Evolutionary conservation across 2,797 vertebrate genomes (phyloP), one percentile per base, ranked within the genome.

Genomic region (Lithobates sylvaticus): DNA sequence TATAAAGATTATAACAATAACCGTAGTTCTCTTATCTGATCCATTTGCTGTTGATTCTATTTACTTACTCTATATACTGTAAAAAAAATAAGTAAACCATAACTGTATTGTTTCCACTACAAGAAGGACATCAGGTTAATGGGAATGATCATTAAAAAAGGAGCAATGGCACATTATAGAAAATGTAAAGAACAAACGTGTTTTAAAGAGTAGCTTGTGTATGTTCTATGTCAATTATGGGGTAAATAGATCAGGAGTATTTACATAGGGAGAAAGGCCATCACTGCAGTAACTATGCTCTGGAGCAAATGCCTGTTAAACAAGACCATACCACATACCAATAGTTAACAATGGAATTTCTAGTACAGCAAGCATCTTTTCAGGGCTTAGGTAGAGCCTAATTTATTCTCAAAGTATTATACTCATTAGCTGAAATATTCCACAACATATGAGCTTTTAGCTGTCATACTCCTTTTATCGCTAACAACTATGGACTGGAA

Each of bases 381-480:
- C 68, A 34, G 29, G 9, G 69, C 13, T 32, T 70, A 42, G 18
- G 67, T 12, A 67, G 32, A 65, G 36, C 34, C 5, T 69, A 15
- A 34, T 13, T 50, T 32, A 78, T 68, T 50, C 4, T 80, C 23
- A 81, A 80, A 71, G 18, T 58, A n/a, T 39, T 15, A 21, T 27
- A 54, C 68, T 54, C 32, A 68, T 34, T 72, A 42, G 9, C 1
- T 3, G 36, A 39, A 61, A 23, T 29, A 72, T 71, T 34, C 26
- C 21, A 21, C 21, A 10, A 54, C 65, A n/a, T 69, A 50, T 29
- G 34, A 71, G n/a, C 21, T 27, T 71, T 23, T n/a, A 36, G 67
- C 5, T 71, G 34, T 61, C 58, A 50, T 71, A 58, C 39, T 15
- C 29, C 78, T 81, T 81, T 80, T 58, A 72, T 71, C 78, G 54